Conservation (phyloP, 30 jellyfish, hydroid and myxozoan species). For the Catostylus mosaicus region DNA sequence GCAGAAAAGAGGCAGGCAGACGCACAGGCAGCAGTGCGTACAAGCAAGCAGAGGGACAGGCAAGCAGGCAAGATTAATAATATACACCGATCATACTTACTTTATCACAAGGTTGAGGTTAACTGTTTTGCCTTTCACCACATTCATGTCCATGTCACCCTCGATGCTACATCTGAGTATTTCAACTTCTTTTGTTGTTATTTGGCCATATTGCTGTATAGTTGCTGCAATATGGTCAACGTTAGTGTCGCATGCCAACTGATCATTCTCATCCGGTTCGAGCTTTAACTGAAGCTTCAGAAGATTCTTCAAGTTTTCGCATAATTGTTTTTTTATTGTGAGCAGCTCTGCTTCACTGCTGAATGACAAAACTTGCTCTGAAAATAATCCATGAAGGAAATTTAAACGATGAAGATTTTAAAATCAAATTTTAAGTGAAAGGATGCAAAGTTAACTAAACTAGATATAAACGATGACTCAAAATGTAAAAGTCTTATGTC, state of each 20-base stretch:
- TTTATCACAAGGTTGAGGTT: slow-evolving; percentile 73
- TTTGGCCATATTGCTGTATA: slow-evolving; percentile 79
- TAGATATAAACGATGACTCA: no score
- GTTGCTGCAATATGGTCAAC: slow-evolving; percentile 75
- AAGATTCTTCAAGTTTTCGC: slow-evolving; percentile 76
- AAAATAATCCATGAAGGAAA: background rate
- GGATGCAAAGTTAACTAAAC: no score
- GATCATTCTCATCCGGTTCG: slow-evolving; percentile 92
- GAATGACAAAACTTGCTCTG: slow-evolving; percentile 77
- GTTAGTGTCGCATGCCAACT: slow-evolving; percentile 82
- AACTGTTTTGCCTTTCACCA: slow-evolving; percentile 73
- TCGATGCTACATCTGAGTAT: slow-evolving; percentile 71
- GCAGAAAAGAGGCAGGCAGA: no score
- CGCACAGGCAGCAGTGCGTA: no score
- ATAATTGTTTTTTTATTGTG: slow-evolving; percentile 74
- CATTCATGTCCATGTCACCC: slow-evolving; percentile 64
- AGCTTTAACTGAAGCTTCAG: slow-evolving; percentile 70
- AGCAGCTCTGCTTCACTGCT: slow-evolving; percentile 92
- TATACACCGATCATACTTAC: slow-evolving; percentile 43
- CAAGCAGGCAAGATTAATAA: no score
- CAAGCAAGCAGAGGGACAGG: no score
- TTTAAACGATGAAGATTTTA: no score
- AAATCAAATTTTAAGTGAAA: no score
- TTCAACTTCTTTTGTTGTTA: slow-evolving; percentile 77
- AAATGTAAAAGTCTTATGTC: no score